Conservation (phyloP, 2,888 invertebrate genomes). For the Pterostichus madidus region DNA sequence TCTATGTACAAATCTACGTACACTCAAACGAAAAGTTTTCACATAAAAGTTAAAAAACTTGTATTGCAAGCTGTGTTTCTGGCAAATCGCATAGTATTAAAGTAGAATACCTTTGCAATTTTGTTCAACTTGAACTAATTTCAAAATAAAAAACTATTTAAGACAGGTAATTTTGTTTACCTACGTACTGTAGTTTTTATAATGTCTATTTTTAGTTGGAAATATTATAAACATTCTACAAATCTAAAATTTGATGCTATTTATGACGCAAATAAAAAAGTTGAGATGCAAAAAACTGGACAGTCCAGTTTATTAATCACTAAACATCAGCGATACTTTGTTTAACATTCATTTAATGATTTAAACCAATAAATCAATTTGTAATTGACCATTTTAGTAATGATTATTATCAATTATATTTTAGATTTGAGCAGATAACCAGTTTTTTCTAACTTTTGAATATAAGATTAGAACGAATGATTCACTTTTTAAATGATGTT, state of each 20-base stretch:
- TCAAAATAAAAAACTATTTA: constrained; percentile 15
- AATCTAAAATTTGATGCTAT: not conserved
- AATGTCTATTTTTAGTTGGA: not conserved
- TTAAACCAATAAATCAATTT: constrained; percentile 16
- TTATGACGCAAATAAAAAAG: constrained; percentile 13
- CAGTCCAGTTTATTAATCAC: constrained; percentile 21
- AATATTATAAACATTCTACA: not conserved
- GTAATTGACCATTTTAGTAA: no score
- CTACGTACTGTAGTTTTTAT: not conserved
- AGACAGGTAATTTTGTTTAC: not conserved
- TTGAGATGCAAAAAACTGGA: not conserved
- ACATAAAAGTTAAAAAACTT: constrained; percentile 43
- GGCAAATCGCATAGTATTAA: constrained; percentile 5
- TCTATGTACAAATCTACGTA: constrained; percentile 25
- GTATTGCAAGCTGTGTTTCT: constrained; percentile 4
- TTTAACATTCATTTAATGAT: constrained; percentile 32
- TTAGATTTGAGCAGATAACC: no score
- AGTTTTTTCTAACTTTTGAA: no score
- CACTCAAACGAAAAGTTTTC: constrained; percentile 46
- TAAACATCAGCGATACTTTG: constrained; percentile 15
- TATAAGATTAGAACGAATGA: no score
- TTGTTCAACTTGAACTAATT: not conserved
- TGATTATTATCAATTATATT: no score
- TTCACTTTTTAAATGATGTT: no score
- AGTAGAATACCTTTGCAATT: not conserved